phyloP scores from a whole-genome alignment of 1,140 invertebrate species.

The Drosophila ananassae region DNA sequence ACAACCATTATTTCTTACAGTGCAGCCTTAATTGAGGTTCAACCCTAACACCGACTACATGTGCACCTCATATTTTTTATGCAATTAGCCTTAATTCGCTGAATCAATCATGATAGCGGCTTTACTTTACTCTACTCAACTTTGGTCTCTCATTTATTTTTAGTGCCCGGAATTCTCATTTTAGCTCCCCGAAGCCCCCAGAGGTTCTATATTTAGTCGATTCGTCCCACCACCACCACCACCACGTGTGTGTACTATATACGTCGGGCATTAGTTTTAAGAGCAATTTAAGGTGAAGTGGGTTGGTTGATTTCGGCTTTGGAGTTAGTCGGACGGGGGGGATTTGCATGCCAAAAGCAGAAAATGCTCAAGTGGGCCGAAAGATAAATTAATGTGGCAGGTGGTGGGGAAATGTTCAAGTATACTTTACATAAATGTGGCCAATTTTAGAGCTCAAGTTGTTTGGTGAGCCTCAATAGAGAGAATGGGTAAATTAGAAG shows the following conservation, averaged over 20 bases:
- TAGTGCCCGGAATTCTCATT: conserved; percentile 45
- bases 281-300: conserved; percentile 61
- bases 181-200: conserved; percentile 11
- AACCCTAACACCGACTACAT: conserved; percentile 54
- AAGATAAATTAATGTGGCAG: conserved; percentile 63
- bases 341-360: conserved; percentile 71
- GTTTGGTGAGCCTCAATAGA: conserved; percentile 11
- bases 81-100: conserved; percentile 78
- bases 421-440: conserved; percentile 66
- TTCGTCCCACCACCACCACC: conserved; percentile 8
- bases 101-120: conserved; percentile 73
- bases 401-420: conserved; percentile 56
- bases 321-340: conserved; percentile 9
- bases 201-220: conserved; percentile 55
- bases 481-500: conserved; percentile 14
- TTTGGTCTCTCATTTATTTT: conserved; percentile 57
- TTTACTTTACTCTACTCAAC: conserved; percentile 27
- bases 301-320: conserved; percentile 46
- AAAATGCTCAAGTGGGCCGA: conserved; percentile 18
- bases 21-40: conserved; percentile 39
- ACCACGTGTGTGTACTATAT: conserved; percentile 11
- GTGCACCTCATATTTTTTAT: conserved; percentile 78
- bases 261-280: conserved; percentile 47
- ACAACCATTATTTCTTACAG: neutral
- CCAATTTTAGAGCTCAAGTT: conserved; percentile 53